Conservation (phyloP, 2,888 invertebrate genomes). For the Beris chalybata region DNA sequence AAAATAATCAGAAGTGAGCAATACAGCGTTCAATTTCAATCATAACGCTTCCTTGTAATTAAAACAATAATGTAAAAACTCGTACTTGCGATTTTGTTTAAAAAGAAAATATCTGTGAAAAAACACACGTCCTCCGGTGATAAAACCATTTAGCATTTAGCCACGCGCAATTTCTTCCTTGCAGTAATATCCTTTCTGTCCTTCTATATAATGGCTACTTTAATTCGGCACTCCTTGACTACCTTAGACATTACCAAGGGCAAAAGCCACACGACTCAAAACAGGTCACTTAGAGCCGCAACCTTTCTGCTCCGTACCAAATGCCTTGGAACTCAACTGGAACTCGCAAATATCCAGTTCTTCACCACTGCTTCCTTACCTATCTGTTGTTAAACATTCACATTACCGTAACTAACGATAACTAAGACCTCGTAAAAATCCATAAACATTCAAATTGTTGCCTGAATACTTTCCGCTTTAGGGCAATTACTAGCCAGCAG, state of each 20-base stretch:
- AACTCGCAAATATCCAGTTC: neutral
- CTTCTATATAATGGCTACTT: slow-evolving; percentile 10
- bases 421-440: slow-evolving; percentile 27
- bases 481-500: slow-evolving; percentile 24
- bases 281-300: no score
- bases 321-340: neutral
- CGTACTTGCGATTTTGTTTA: no score
- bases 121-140: neutral
- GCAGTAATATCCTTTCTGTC: slow-evolving; percentile 5
- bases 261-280: slow-evolving; percentile 25
- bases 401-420: slow-evolving; percentile 28
- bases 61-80: no score
- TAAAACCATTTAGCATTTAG: slow-evolving; percentile 19
- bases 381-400: slow-evolving; percentile 30
- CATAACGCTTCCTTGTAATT: no score
- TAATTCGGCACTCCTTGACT: slow-evolving; percentile 10
- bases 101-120: no score
- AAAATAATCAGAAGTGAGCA: no score
- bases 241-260: slow-evolving; percentile 15
- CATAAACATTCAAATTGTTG: slow-evolving; percentile 32
- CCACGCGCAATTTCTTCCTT: slow-evolving; percentile 31
- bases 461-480: slow-evolving; percentile 19
- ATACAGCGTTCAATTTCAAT: no score
- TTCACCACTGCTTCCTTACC: slow-evolving; percentile 5
- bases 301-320: no score